Evolutionary conservation across 37 sponge, comb jelly and placozoan species (phyloP), one percentile per base, ranked within the genome.

Genomic region (Oopsacas minuta): DNA sequence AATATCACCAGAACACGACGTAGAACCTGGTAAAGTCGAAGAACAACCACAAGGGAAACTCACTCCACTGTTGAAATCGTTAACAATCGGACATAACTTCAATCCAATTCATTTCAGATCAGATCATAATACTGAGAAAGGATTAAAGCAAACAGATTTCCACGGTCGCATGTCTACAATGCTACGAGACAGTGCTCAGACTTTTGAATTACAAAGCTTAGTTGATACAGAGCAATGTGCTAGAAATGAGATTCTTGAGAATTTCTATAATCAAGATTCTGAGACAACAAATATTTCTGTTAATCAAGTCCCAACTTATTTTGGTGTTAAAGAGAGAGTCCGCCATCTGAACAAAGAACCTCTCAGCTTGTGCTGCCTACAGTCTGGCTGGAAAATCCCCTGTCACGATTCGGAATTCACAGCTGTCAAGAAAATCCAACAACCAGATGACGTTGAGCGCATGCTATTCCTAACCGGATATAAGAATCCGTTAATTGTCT

Each of bases 401-500:
- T 61, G 75, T 61, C 75, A 61, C 30, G 75, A 61, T 5, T n/a
- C 75, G 1, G 75, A 61, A 10, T 61, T 61, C 1, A 61, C 22
- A 61, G 75, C 75, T 10, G 75, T 61, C 22, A 61, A 61, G 75
- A 61, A n/a, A 25, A 61, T 61, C 5, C 75, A 61, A 61, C 75
- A 61, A n/a, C 75, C 75, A 61, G 75, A 61, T 5, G 75, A 61
- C 3, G 75, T 61, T 10, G 75, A 61, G 30, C 20, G 75, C 1
- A 25, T n/a, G 75, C 75, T 61, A 10, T 61, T 25, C 30, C 30
- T 61, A 12, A 61, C 75, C 22, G 28, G 75, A 3, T 61, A 32
- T 34, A 61, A 61, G 28, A 10, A 34, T 25, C 75, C 75, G 7
- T 12, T 89, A 28, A 90, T 93, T 36, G 87, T 90, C 30, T 88